A percentile compares a stretch with the other conserved stretches of the same genome.
These are phyloP conservation scores for Andrena trimmerana DNA, from an alignment of 2,888 invertebrate genomes.

Conservation along the genomic window DNA sequence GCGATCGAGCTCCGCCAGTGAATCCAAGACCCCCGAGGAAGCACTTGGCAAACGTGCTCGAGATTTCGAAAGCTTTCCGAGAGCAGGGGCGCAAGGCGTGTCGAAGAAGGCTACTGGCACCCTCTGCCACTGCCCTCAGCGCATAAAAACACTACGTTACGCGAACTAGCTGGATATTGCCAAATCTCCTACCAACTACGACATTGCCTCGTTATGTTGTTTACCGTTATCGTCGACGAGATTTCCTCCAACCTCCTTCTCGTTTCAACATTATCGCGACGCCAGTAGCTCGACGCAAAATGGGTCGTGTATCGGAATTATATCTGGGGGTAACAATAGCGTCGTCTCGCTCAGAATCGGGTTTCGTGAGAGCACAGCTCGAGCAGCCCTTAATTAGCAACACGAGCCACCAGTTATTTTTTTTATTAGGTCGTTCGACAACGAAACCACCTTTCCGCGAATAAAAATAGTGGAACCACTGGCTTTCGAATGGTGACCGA, in stretches of 20 bases:
- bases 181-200: background rate
- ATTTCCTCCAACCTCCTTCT: background rate
- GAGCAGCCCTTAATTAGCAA: constrained; percentile 21
- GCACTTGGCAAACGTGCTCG: constrained; percentile 18
- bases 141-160: constrained; percentile 29
- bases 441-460: constrained; percentile 1
- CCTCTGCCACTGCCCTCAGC: background rate
- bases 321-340: constrained; percentile 7
- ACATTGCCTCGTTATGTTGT: constrained; percentile 2
- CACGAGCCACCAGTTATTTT: constrained; percentile 16
- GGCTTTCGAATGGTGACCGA: background rate
- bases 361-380: constrained; percentile 13
- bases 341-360: constrained; percentile 13
- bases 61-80: constrained; percentile 22
- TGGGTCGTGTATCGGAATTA: constrained; percentile 14
- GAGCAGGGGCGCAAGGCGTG: constrained; percentile 14
- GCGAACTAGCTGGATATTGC: constrained; percentile 12
- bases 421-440: constrained; percentile 23
- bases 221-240: constrained; percentile 1
- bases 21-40: constrained; percentile 13
- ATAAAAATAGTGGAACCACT: background rate
- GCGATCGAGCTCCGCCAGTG: background rate
- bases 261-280: background rate
- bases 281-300: background rate
- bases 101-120: constrained; percentile 18